Evolutionary conservation across 2,797 vertebrate genomes (phyloP), one percentile per base, ranked within the genome.

Genomic region (Odontamblyopus rebecca): DNA sequence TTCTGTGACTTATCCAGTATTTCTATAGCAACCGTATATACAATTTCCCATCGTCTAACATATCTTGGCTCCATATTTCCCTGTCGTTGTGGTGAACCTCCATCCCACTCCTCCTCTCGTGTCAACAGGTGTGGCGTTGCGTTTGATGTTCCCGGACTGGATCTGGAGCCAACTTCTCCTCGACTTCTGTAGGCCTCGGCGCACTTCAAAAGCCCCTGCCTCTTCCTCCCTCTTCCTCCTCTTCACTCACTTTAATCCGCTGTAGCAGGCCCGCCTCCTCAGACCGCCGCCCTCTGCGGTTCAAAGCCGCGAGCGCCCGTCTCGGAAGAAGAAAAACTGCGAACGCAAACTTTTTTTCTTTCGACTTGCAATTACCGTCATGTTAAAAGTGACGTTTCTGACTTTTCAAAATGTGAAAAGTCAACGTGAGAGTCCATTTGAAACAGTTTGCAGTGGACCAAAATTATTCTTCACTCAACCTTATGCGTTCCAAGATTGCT

Each of bases 81-180:
- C 8, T 5, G 23, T 38, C 35, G 9, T 54, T 7, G 16, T 18
- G 15, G 29, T 19, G 60, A 61, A 32, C 60, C 54, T 5, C 6
- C 1, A 26, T 9, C 54, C n/a, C 54, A 4, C 54, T 57, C 65
- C 48, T 51, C 65, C 65, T 12, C 29, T 26, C 48, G 27, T 30
- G 65, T 67, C 65, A 67, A 67, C 65, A 67, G 65, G 65, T 67
- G 65, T 32, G 26, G 65, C 26, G 65, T 13, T 27, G 48, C 65
- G 94, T 96, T 96, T 97, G 95, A 97, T 96, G 95, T 96, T 95
- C 93, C 93, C 92, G 95, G 92, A 92, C 94, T 91, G 92, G 92
- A 95, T 96, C 90, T 87, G 88, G 93, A 94, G 95, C 95, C 35
- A 26, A 50, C 68, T 70, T 92, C 44, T 48, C 44, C 44, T 16